Conservation (phyloP, 2,888 invertebrate genomes). For the Spisula solida region DNA sequence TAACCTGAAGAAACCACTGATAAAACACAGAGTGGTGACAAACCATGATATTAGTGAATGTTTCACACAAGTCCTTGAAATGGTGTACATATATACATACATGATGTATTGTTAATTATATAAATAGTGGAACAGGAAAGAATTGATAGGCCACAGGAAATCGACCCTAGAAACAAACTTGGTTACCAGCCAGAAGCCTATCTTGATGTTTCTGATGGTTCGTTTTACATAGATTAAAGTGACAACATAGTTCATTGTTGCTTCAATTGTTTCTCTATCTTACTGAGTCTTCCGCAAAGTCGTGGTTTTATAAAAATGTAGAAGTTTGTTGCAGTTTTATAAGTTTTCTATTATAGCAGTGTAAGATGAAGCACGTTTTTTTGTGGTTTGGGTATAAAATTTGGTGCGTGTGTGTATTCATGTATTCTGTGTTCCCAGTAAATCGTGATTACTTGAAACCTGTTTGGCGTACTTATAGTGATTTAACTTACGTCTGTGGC, state of each 20-base stretch:
- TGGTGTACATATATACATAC: neutral
- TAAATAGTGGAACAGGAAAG: slow-evolving; percentile 26
- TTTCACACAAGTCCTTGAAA: neutral
- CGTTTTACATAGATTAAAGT: neutral
- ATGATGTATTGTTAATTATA: slow-evolving; percentile 26
- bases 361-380: neutral
- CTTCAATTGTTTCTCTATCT: neutral
- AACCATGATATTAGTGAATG: too few relatives aligned
- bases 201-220: neutral
- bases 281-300: neutral
- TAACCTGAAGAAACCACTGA: too few relatives aligned
- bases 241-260: slow-evolving; percentile 6
- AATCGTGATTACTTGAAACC: neutral
- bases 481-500: neutral
- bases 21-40: too few relatives aligned
- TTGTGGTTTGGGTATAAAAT: neutral
- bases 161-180: slow-evolving; percentile 28
- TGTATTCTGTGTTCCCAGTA: neutral
- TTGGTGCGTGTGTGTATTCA: neutral
- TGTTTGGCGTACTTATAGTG: neutral
- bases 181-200: slow-evolving; percentile 27
- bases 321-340: neutral
- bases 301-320: neutral
- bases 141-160: slow-evolving; percentile 41
- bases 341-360: neutral